Conservation (phyloP, 2,888 invertebrate species). For the Crioceris asparagi region DNA sequence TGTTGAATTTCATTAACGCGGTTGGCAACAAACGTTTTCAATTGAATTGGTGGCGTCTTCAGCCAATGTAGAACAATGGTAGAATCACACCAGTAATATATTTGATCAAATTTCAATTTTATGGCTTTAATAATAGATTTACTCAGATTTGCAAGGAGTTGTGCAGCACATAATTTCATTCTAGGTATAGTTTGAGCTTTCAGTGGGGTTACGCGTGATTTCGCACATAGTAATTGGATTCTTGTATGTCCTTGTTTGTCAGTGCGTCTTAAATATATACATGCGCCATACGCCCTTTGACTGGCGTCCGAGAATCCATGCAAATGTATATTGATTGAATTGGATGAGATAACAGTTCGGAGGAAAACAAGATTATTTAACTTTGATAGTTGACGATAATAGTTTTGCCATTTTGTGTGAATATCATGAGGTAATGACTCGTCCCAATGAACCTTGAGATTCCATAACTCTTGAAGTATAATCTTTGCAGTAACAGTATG, state of each 20-base stretch:
- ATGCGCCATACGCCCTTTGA: not conserved
- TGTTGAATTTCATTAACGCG: slow-evolving; percentile 12
- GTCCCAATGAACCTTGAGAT: not conserved
- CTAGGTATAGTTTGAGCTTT: not conserved
- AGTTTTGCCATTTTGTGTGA: not conserved
- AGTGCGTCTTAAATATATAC: not conserved
- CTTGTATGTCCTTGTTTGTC: not conserved
- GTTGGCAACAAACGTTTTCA: slow-evolving; percentile 13
- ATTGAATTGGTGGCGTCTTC: slow-evolving; percentile 7
- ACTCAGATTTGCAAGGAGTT: not conserved
- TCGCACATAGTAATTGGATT: not conserved
- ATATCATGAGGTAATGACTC: not conserved
- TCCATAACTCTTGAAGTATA: not conserved
- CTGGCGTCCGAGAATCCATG: slow-evolving; percentile 1
- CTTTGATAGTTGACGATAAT: not conserved
- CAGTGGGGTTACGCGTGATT: not conserved
- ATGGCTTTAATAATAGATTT: not conserved
- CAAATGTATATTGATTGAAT: not conserved
- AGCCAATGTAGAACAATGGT: slow-evolving; percentile 12
- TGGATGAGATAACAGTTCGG: not conserved
- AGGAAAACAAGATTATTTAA: not conserved
- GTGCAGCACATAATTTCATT: not conserved
- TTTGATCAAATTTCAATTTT: slow-evolving; percentile 3
- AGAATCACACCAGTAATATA: slow-evolving; percentile 12
- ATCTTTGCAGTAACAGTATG: not conserved